These are phyloP conservation scores for Lacerta agilis DNA, from an alignment of 2,797 vertebrate genomes.

Conservation along the genomic window DNA sequence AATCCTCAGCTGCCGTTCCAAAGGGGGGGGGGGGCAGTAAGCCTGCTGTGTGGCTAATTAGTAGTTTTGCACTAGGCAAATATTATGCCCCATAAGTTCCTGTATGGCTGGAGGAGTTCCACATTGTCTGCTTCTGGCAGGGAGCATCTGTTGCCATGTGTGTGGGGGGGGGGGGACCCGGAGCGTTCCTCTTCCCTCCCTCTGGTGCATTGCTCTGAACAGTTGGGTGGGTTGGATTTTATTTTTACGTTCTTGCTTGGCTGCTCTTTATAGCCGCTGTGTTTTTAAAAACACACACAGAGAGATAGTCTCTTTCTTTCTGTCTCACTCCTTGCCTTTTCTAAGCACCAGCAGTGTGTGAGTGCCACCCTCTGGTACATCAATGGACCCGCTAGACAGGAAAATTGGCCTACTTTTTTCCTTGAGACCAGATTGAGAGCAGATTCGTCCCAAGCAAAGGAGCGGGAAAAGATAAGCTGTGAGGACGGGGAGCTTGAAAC, in stretches of 20 bases:
- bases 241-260: neutral
- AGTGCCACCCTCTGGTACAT: neutral
- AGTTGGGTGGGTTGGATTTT: too few species aligned
- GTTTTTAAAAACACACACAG: neutral
- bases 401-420: slow-evolving; percentile 54
- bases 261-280: neutral
- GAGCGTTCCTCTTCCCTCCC: accelerated
- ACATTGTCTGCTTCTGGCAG: neutral
- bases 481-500: neutral
- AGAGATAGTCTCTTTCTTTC: too few species aligned
- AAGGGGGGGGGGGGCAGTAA: neutral
- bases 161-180: accelerated
- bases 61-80: neutral
- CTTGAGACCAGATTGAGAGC: neutral
- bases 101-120: neutral
- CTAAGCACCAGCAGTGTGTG: slow-evolving; percentile 9
- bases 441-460: neutral
- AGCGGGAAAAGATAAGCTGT: neutral
- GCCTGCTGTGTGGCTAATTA: neutral
- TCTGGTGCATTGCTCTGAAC: neutral
- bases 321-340: neutral
- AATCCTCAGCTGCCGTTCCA: slow-evolving; percentile 10
- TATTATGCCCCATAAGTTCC: neutral
- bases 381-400: slow-evolving; percentile 44
- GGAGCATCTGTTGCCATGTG: neutral